Evolutionary conservation across 1,140 invertebrate species (phyloP), one percentile per base, ranked within the genome.

Genomic region (Drosophila bocqueti): DNA sequence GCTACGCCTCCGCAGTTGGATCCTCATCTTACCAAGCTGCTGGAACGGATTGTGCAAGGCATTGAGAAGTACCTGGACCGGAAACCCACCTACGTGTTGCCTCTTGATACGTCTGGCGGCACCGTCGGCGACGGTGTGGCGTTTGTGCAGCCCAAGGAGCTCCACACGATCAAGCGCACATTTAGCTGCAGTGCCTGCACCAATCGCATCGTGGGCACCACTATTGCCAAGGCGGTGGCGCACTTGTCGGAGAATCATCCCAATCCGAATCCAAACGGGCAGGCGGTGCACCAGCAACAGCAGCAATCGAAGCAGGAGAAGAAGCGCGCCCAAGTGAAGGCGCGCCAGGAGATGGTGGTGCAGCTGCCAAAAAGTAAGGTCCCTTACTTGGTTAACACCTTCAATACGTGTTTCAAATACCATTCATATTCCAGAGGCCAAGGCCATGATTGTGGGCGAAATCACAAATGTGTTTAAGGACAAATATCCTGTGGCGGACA

Each of bases 311-410:
- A 55, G 15, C 60, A 75, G 24, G 81, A 87, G 6, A 81, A 43
- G 13, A 80, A 78, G 16, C 62, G 65, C 0, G 77, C 68, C 1
- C 49, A 65, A 10, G 81, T 78, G 21, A 74, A 86, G 49, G 83
- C 83, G 16, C 80, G 77, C n/a, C 46, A 71, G 7, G 65, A 67
- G 10, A 58, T 72, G 18, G 57, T 49, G 8, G 16, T 78, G n/a
- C 72, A 71, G 24, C 47, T 91, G 26, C 89, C 89, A 21, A 91
- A 92, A 29, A 91, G 90, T 92, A 71, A 71, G 76, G n/a, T n/a
- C 8, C 5, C 21, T 11, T 45, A 10, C 26, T 47, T 8, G 0
- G 26, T 9, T 1, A n/a, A n/a, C 2, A 6, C 15, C 26, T 40
- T 24, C 24, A 38, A 15, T 3, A n/a, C 15, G 2, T 40, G 0